A percentile compares a stretch with the other conserved stretches of the same genome.
Evolutionary conservation across 2,888 invertebrate species (phyloP).

Genomic region (Cremastobaeus sp.): DNA sequence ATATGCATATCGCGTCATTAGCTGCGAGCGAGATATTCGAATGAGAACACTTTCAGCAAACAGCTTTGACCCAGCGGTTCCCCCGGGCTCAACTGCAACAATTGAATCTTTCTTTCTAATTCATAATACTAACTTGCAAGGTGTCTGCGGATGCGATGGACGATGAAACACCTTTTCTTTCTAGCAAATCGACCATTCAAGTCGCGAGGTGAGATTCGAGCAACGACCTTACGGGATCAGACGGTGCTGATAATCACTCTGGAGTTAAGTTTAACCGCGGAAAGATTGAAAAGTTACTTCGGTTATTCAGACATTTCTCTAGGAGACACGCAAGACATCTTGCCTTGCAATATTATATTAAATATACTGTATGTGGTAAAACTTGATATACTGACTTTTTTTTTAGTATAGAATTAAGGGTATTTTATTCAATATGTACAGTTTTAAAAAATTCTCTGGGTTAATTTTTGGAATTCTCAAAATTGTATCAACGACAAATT

Average conservation of each 20-base stretch:
- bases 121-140: neutral
- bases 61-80: constrained; percentile 8
- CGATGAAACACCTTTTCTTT: constrained; percentile 22
- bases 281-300: no score
- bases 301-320: no score
- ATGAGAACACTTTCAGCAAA: constrained; percentile 25
- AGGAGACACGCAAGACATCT: no score
- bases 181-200: constrained; percentile 20
- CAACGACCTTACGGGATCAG: constrained; percentile 64
- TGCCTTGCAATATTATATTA: no score
- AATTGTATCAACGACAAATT: no score
- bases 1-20: constrained; percentile 28
- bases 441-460: no score
- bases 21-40: constrained; percentile 13
- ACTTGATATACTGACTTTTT: no score
- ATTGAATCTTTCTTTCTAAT: constrained; percentile 39
- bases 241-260: constrained; percentile 62
- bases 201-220: constrained; percentile 37
- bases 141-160: constrained; percentile 9
- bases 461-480: no score
- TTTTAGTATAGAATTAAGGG: no score
- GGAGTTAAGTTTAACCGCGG: no score
- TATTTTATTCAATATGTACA: no score
- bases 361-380: no score
- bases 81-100: constrained; percentile 15